These are phyloP conservation scores for Aphidius gifuensis DNA, from an alignment of 1,140 invertebrate species.

Conservation along the genomic window DNA sequence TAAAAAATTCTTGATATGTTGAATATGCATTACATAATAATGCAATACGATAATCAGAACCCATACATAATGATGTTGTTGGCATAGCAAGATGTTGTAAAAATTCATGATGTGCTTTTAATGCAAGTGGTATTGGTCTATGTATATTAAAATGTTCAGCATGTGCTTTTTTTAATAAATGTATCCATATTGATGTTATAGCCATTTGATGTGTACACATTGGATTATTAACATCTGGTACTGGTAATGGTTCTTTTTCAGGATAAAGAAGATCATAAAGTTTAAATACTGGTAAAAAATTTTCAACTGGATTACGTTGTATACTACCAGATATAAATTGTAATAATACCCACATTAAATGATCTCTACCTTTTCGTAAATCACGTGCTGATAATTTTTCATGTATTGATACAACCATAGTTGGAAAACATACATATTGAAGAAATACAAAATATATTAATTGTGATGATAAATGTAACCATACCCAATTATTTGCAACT, in stretches of 20 bases:
- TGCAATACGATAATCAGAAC: conserved; percentile 84
- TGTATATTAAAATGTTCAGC: conserved; percentile 75
- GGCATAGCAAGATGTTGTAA: conserved; percentile 78
- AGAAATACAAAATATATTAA: conserved; percentile 95
- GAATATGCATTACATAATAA: conserved; percentile 93
- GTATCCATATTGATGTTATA: conserved; percentile 94
- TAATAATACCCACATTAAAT: conserved; percentile 95
- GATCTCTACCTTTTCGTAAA: conserved; percentile 85
- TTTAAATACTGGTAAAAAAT: conserved; percentile 88
- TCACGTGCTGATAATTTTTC: conserved; percentile 81
- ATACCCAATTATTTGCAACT: conserved; percentile 76
- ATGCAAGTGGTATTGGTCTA: conserved; percentile 74
- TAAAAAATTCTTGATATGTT: conserved; percentile 81
- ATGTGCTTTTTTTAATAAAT: conserved; percentile 90
- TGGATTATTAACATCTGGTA: conserved; percentile 84
- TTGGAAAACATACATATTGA: conserved; percentile 90
- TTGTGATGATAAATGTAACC: conserved; percentile 92
- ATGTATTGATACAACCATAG: conserved; percentile 85
- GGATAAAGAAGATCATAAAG: conserved; percentile 90
- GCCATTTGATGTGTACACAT: conserved; percentile 90
- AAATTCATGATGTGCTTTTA: conserved; percentile 84
- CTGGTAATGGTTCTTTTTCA: conserved; percentile 82
- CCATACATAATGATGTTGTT: conserved; percentile 67
- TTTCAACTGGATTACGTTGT: conserved; percentile 86
- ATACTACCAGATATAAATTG: conserved; percentile 97